These are phyloP conservation scores for Camarhynchus parvulus DNA, from an alignment of 2,113 vertebrate species.

Conservation along the genomic window DNA sequence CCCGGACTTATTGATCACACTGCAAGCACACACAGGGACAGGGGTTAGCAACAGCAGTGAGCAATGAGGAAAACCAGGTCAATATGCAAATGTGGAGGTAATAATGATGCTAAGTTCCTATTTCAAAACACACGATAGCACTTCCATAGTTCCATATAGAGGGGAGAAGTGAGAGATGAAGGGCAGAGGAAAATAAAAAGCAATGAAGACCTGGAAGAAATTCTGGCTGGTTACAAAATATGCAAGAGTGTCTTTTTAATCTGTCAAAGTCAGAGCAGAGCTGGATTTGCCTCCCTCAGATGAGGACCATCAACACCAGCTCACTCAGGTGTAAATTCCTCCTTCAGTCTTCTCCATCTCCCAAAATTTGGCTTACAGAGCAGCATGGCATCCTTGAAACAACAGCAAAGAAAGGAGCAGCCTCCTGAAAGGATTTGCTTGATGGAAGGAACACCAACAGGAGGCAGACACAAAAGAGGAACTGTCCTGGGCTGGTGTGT, in stretches of 20 bases:
- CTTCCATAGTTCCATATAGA: too few species aligned
- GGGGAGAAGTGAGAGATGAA: background rate
- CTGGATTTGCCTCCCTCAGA: background rate
- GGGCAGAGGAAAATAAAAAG: background rate
- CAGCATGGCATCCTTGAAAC: background rate
- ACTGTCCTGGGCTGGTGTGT: background rate
- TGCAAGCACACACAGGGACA: conserved; percentile 42
- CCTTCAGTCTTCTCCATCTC: background rate
- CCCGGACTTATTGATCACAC: conserved; percentile 96
- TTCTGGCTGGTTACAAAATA: background rate
- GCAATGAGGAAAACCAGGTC: background rate
- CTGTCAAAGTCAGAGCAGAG: background rate
- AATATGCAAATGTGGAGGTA: background rate
- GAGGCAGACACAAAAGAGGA: background rate
- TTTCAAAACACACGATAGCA: background rate
- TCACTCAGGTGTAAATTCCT: background rate
- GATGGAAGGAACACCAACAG: background rate
- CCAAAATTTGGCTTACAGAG: background rate
- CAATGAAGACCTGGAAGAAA: conserved; percentile 1
- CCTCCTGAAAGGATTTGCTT: background rate
- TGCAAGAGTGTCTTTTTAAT: background rate
- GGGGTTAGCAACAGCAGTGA: background rate
- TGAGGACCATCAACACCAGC: background rate
- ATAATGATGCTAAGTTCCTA: background rate
- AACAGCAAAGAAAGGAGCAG: background rate